Percentiles rank a stretch among this genome's conserved stretches.
phyloP scores from a whole-genome alignment of 1,140 invertebrate genomes.

The Drosophila tropicalis region DNA sequence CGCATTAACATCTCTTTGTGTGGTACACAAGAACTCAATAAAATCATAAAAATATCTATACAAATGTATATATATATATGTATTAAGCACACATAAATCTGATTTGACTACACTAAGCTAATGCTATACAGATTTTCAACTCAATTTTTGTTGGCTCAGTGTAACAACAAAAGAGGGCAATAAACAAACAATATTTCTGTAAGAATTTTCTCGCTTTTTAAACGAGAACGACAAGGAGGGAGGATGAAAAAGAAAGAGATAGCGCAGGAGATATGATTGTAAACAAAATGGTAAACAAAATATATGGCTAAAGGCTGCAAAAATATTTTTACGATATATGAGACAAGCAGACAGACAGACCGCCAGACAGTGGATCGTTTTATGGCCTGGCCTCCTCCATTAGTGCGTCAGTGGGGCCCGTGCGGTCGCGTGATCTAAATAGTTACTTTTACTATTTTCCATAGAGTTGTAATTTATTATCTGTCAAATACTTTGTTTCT shows the following conservation, averaged over 20 bases:
- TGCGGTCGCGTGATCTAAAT: constrained; percentile 4
- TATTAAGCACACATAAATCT: constrained; percentile 24
- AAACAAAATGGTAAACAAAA: constrained; percentile 72
- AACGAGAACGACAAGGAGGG: background rate
- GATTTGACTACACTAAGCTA: constrained; percentile 36
- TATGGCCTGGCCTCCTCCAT: background rate
- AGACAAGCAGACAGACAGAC: constrained; percentile 11
- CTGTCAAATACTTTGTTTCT: constrained; percentile 20
- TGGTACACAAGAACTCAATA: constrained; percentile 39
- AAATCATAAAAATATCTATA: constrained; percentile 16
- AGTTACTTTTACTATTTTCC: background rate
- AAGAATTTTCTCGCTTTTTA: constrained; percentile 36
- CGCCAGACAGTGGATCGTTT: background rate
- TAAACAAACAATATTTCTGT: constrained; percentile 64
- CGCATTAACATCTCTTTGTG: constrained; percentile 41
- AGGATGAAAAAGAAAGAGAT: background rate
- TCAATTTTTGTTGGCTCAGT: constrained; percentile 38
- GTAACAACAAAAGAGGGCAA: constrained; percentile 31
- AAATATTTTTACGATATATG: constrained; percentile 74
- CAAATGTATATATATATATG: too few relatives aligned
- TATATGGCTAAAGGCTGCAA: constrained; percentile 31
- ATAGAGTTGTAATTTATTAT: constrained; percentile 9
- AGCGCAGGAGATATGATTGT: constrained; percentile 36
- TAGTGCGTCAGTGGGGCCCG: background rate
- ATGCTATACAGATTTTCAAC: constrained; percentile 37